These are phyloP conservation scores for Morone chrysops DNA, from an alignment of 2,113 vertebrate species.

Conservation along the genomic window DNA sequence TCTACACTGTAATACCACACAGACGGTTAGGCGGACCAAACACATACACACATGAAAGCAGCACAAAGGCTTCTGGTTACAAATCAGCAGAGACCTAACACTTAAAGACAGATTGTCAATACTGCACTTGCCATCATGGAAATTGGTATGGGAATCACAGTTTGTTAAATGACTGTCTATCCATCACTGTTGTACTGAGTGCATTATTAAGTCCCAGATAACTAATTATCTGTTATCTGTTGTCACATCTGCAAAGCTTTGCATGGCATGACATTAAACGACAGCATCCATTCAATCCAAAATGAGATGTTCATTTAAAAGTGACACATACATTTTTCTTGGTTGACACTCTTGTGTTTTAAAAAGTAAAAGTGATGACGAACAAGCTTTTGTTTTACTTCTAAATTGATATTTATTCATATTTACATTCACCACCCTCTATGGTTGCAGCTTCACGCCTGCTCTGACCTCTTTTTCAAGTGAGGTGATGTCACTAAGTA, in stretches of 20 bases:
- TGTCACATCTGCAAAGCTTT: slow-evolving; percentile 46
- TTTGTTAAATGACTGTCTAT: slow-evolving; percentile 61
- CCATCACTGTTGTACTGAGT: slow-evolving; percentile 53
- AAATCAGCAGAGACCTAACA: slow-evolving; percentile 72
- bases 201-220: slow-evolving; percentile 66
- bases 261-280: slow-evolving; percentile 28
- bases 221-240: slow-evolving; percentile 61
- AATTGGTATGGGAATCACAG: slow-evolving; percentile 62
- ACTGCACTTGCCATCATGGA: slow-evolving; percentile 61
- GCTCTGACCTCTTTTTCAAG: slow-evolving; percentile 20
- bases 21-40: slow-evolving; percentile 44
- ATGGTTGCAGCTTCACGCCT: not conserved
- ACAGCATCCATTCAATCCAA: not conserved
- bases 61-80: slow-evolving; percentile 67
- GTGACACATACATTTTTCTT: not conserved
- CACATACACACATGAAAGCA: slow-evolving; percentile 29
- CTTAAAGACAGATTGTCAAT: slow-evolving; percentile 78
- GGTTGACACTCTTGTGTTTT: not conserved
- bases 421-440: slow-evolving; percentile 30
- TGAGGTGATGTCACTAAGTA: slow-evolving; percentile 60
- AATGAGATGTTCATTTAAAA: slow-evolving; percentile 32
- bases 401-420: slow-evolving; percentile 1
- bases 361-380: not conserved
- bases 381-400: not conserved
- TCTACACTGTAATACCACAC: slow-evolving; percentile 60